A percentile compares a stretch with the other conserved stretches of the same genome.
Evolutionary conservation across 23 tunicate genomes (phyloP).

Genomic region (Clavelina lepadiformis): DNA sequence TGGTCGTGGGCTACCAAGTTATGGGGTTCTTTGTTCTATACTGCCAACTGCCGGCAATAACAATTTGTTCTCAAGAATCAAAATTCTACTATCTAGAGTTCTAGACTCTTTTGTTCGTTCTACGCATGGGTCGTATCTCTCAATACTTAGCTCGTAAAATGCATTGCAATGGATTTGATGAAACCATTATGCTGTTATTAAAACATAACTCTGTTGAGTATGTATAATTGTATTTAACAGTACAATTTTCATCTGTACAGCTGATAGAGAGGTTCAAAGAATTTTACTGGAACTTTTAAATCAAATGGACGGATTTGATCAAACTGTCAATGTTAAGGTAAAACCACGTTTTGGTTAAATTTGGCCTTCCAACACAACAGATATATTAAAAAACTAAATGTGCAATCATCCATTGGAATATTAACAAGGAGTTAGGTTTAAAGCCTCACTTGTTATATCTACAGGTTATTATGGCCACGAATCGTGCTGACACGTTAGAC

Average conservation of each 20-base stretch:
- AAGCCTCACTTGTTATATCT: slow-evolving; percentile 4
- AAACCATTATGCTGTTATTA: too few species aligned
- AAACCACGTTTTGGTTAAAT: too few species aligned
- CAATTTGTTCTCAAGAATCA: too few species aligned
- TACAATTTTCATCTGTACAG: too few species aligned
- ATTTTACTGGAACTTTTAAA: slow-evolving; percentile 93
- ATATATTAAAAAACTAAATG: neutral
- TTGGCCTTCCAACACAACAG: neutral
- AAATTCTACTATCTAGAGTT: neutral
- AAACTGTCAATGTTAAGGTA: slow-evolving; percentile 98
- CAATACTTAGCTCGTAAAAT: too few species aligned
- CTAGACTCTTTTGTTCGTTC: neutral
- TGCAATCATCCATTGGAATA: neutral
- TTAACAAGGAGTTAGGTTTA: neutral
- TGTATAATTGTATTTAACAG: too few species aligned
- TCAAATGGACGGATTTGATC: slow-evolving; percentile 99
- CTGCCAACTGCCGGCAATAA: too few species aligned
- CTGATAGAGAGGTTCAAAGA: slow-evolving; percentile 99
- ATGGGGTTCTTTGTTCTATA: too few species aligned
- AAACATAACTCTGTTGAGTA: too few species aligned
- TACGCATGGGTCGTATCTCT: neutral
- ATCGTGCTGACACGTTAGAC: slow-evolving; percentile 95
- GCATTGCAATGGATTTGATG: too few species aligned
- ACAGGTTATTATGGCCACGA: slow-evolving; percentile 98
- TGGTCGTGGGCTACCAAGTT: too few species aligned